Evolutionary conservation across 2,113 vertebrate genomes (phyloP).

Genomic region (Corythornis vintsioides): DNA sequence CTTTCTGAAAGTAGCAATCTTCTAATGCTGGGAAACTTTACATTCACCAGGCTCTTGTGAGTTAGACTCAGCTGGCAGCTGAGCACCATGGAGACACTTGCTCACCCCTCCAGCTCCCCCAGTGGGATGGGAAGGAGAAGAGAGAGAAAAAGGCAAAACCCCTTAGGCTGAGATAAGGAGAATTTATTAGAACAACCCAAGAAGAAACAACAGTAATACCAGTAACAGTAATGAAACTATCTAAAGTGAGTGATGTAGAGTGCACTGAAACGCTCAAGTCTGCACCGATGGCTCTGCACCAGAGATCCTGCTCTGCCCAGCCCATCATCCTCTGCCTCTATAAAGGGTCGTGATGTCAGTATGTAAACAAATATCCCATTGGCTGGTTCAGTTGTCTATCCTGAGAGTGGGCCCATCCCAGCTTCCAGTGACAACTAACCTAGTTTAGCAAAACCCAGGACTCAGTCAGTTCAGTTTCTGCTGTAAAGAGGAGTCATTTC

Average conservation of each 20-base stretch:
- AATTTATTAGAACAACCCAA: not conserved
- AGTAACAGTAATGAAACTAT: not conserved
- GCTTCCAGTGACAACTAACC: no score
- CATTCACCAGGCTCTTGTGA: not conserved
- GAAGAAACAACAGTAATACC: not conserved
- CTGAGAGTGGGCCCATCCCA: no score
- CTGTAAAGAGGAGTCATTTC: not conserved
- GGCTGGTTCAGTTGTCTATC: no score
- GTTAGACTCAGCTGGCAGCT: not conserved
- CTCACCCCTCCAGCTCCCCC: not conserved
- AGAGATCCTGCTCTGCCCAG: no score
- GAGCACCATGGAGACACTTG: not conserved
- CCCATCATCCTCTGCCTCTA: not conserved
- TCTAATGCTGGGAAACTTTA: not conserved
- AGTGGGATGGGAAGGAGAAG: not conserved
- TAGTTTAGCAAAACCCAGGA: no score
- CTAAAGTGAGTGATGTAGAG: no score
- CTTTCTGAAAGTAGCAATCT: not conserved
- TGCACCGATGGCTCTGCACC: no score
- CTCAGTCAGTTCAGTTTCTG: not conserved
- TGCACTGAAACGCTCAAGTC: no score
- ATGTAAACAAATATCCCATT: not conserved
- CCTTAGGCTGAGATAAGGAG: not conserved
- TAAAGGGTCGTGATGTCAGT: not conserved
- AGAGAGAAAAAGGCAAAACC: not conserved